Percentiles rank a stretch among this genome's conserved stretches.
These are phyloP conservation scores for Diachrysia chrysitis DNA, from an alignment of 2,888 invertebrate species.

Conservation along the genomic window DNA sequence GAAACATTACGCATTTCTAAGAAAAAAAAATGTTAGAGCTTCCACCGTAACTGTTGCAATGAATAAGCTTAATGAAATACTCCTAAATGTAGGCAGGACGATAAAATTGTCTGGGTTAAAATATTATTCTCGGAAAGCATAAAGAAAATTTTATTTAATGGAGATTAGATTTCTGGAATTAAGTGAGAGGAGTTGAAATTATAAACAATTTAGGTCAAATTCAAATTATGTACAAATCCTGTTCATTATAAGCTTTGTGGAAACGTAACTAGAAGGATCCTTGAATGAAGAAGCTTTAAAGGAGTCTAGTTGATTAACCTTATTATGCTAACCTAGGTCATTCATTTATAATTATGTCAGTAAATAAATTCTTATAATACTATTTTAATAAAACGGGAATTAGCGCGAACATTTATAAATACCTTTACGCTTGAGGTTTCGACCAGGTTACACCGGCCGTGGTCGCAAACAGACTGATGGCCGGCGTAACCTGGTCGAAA, in stretches of 20 bases:
- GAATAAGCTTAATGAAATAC: slow-evolving; percentile 73
- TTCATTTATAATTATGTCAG: too few relatives aligned
- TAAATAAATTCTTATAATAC: too few relatives aligned
- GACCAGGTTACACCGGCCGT: too few relatives aligned
- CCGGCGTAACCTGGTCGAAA: too few relatives aligned
- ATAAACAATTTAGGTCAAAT: slow-evolving; percentile 32
- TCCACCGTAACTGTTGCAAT: slow-evolving; percentile 50
- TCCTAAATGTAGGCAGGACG: slow-evolving; percentile 73
- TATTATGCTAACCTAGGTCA: neutral
- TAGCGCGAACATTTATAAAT: too few relatives aligned
- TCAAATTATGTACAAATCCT: slow-evolving; percentile 27
- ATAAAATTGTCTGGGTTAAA: slow-evolving; percentile 81
- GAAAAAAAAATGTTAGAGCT: neutral
- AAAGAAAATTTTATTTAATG: slow-evolving; percentile 84
- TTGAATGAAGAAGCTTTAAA: neutral
- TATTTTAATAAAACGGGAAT: too few relatives aligned
- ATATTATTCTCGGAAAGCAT: slow-evolving; percentile 84
- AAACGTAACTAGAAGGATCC: neutral
- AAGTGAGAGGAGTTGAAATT: slow-evolving; percentile 68
- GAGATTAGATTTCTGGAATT: slow-evolving; percentile 73
- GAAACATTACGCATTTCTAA: too few relatives aligned
- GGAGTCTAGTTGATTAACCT: neutral
- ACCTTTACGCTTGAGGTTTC: too few relatives aligned
- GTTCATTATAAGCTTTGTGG: neutral
- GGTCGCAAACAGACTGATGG: too few relatives aligned